Conservation (phyloP, 1,140 invertebrate genomes). For the Nymphalis io region DNA sequence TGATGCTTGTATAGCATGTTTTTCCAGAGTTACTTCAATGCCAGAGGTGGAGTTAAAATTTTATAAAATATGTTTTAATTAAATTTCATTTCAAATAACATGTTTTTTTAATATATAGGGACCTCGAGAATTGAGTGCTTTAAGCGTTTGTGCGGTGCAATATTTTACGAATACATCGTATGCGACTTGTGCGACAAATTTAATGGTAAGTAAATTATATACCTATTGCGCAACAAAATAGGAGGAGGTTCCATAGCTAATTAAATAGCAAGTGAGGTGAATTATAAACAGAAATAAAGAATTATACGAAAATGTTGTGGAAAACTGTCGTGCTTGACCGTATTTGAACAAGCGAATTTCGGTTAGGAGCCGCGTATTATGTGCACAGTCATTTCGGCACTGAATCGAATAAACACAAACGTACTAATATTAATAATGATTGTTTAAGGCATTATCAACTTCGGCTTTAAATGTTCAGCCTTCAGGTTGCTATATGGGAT, state of each 20-base stretch:
- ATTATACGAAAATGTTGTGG: no score
- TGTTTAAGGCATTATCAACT: conserved; percentile 61
- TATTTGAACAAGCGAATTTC: no score
- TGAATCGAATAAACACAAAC: no score
- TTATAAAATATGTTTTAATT: conserved; percentile 14
- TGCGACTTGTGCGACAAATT: conserved; percentile 68
- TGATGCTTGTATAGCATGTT: conserved; percentile 80
- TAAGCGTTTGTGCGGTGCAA: conserved; percentile 74
- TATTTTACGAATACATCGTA: conserved; percentile 78
- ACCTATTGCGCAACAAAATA: no score
- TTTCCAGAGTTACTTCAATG: conserved; percentile 75
- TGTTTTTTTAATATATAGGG: conserved; percentile 57
- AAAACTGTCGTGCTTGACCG: no score
- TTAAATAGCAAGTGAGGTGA: no score
- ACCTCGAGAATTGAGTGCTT: conserved; percentile 69
- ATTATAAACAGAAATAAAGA: no score
- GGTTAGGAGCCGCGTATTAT: no score
- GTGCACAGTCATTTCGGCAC: no score
- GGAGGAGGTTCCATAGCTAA: no score
- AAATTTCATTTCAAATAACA: not conserved
- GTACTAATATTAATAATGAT: no score
- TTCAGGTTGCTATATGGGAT: conserved; percentile 78
- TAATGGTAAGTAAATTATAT: conserved; percentile 62
- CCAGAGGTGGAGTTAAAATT: conserved; percentile 56
- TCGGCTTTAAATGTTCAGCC: conserved; percentile 73